Base-by-base conservation (phyloP, 2,797 vertebrate species). In the Peromyscus aztecus region DNA sequence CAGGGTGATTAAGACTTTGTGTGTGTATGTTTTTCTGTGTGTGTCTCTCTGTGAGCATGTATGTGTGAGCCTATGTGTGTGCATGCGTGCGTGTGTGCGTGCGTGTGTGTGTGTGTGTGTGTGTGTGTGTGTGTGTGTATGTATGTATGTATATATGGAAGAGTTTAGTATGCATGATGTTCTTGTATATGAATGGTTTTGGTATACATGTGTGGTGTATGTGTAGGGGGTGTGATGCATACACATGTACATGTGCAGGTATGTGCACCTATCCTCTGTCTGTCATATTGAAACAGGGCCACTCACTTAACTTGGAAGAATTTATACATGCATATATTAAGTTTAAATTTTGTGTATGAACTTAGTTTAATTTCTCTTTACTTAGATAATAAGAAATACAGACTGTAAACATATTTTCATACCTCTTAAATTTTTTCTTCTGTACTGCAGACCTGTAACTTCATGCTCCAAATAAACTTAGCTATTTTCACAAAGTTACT, bases 1-100 rank as follows among this genome's bases (percentile, higher is more conserved):
- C 84, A 89, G 73, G 13, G 40, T 95, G 29, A 40, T 91, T 97
- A 75, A 89, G 43, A 80, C 37, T 76, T 57, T 91, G 97, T 93
- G 46, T 52, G 29, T 78, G 4, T 49, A 27, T 77, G 29, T 46
- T 13, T 75, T 19, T 43, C 13, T 46, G 40, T 46, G 73, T 29
- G 8, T 78, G 7, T 78, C 14, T 49, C 27, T 52, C 43, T 31
- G 7, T 78, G 76, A 31, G 8, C 31, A 46, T 77, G 46, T 78
- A 29, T 78, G 29, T 78, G 16, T 78, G 27, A 34, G 6, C 13
- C 12, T n/a, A 5, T 69, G 31, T 69, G 4, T 69, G 67, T 69
- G 34, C n/a, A 6, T 31, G 6, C 37, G 3, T 65, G 29, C 13
- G 63, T 31, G 29, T 65, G 27, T 65, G 10, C 31, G 11, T 65